Percentiles rank a stretch among this genome's conserved stretches.
These are phyloP conservation scores for Tridacna crocea DNA, from an alignment of 2,888 invertebrate species.

Conservation along the genomic window DNA sequence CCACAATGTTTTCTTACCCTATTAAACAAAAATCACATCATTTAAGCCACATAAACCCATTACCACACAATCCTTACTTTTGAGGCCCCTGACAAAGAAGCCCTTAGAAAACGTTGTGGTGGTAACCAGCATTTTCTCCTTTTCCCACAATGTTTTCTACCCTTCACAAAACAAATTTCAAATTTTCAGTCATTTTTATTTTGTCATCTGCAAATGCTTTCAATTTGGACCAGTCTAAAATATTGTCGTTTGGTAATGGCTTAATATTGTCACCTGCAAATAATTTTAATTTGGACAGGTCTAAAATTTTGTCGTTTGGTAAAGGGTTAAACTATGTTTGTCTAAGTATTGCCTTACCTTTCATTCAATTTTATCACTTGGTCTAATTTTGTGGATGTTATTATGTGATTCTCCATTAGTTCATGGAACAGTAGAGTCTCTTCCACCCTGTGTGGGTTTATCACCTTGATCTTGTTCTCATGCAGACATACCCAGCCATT, in stretches of 20 bases:
- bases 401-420: conserved; percentile 72
- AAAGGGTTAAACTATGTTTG: too few relatives aligned
- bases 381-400: conserved; percentile 66
- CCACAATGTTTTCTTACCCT: background rate
- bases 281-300: too few relatives aligned
- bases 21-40: too few relatives aligned
- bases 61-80: too few relatives aligned
- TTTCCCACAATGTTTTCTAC: background rate
- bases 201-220: too few relatives aligned
- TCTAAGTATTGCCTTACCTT: conserved; percentile 56
- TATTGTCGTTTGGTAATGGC: too few relatives aligned
- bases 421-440: conserved; percentile 75
- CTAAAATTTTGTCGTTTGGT: too few relatives aligned
- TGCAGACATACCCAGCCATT: conserved; percentile 76
- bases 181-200: too few relatives aligned
- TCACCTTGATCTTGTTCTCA: conserved; percentile 68
- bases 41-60: too few relatives aligned
- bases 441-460: conserved; percentile 76
- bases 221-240: too few relatives aligned
- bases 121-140: background rate
- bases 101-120: background rate
- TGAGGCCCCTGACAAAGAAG: background rate
- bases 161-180: too few relatives aligned
- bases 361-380: conserved; percentile 64
- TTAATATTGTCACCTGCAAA: too few relatives aligned